Percentiles rank a stretch among this genome's conserved stretches.
Conservation (phyloP, 2,797 vertebrate genomes). For the Bovichtus variegatus region DNA sequence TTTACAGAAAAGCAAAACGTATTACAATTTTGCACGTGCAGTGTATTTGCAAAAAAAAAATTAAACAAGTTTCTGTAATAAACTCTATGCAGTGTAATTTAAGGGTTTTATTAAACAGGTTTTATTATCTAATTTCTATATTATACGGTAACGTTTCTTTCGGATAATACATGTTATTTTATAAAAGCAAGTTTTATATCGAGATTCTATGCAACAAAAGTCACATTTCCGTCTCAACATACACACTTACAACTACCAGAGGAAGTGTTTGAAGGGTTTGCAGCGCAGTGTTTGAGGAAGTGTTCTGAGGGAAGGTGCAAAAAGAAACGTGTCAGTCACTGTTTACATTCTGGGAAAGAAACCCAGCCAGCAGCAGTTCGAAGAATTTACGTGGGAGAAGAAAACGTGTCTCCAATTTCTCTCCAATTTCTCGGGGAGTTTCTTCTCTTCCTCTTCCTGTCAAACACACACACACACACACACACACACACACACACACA, state of each 20-base stretch:
- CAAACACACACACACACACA: background rate
- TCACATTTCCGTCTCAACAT: background rate
- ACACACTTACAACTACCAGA: background rate
- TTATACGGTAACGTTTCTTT: too few relatives aligned
- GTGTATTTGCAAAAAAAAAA: background rate
- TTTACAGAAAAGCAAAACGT: background rate
- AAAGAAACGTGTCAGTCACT: background rate
- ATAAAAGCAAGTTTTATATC: background rate
- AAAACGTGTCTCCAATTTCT: conserved; percentile 44
- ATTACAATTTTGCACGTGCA: background rate
- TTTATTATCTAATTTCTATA: background rate
- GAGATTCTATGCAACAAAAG: background rate
- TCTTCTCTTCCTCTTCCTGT: conserved; percentile 29
- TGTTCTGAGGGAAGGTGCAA: background rate
- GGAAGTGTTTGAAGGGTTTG: background rate
- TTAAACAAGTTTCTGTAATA: background rate
- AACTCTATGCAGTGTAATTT: too few relatives aligned
- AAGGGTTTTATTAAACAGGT: too few relatives aligned
- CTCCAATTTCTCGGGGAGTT: conserved; percentile 43
- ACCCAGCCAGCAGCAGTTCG: conserved; percentile 20
- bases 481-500: background rate
- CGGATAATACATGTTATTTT: background rate
- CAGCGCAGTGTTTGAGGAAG: conserved; percentile 3
- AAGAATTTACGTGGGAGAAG: conserved; percentile 60
- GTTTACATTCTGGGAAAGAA: conserved; percentile 63